A percentile compares a stretch with the other conserved stretches of the same genome.
Conservation (phyloP, 2,888 invertebrate genomes). For the Mesorhabditis belari region DNA sequence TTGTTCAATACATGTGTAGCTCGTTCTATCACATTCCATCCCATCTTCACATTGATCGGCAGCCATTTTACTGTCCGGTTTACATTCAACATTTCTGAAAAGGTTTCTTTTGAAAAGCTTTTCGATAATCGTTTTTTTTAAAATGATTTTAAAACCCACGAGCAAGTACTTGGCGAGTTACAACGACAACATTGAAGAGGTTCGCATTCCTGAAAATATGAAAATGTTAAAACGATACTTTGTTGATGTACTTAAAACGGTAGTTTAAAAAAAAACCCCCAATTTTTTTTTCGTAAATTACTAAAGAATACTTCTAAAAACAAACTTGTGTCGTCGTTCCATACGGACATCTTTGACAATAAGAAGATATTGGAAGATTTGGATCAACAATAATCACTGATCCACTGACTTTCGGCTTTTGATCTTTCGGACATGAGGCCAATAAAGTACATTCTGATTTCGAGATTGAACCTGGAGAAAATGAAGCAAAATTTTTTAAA, state of each 20-base stretch:
- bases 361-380: background rate
- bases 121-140: too few relatives aligned
- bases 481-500: background rate
- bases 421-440: background rate
- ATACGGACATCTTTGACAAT: background rate
- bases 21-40: background rate
- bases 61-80: background rate
- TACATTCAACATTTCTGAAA: background rate
- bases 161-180: background rate
- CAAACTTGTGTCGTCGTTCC: background rate
- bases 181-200: background rate
- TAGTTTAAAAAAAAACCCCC: too few relatives aligned
- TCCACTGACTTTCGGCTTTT: background rate
- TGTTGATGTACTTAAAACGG: too few relatives aligned
- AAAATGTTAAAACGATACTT: too few relatives aligned
- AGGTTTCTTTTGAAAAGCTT: background rate
- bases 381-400: background rate
- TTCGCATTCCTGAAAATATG: background rate
- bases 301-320: too few relatives aligned
- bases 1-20: background rate
- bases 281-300: too few relatives aligned
- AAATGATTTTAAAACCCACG: background rate
- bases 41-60: background rate
- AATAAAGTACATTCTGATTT: background rate
- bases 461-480: background rate